These are phyloP conservation scores for Drosophila insularis DNA, from an alignment of 1,140 invertebrate genomes.

Conservation along the genomic window DNA sequence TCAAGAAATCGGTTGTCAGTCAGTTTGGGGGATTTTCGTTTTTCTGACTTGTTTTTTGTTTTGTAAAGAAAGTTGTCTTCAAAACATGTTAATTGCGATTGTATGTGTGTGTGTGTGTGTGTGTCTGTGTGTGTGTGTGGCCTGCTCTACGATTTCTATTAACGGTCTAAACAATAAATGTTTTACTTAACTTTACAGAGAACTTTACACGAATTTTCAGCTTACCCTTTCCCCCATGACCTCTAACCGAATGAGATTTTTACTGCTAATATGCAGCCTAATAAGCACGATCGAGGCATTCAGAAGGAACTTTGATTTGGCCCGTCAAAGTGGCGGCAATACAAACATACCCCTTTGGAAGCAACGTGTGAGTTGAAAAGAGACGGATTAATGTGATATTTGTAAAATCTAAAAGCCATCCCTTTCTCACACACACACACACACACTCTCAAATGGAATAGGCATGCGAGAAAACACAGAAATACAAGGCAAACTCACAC, in stretches of 20 bases:
- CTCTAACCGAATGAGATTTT: background rate
- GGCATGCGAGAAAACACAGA: conserved; percentile 91
- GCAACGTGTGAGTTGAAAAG: conserved; percentile 85
- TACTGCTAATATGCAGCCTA: conserved; percentile 25
- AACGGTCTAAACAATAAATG: conserved; percentile 15
- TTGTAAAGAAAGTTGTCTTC: conserved; percentile 65
- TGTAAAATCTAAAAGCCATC: no score
- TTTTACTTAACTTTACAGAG: background rate
- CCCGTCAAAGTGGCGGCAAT: conserved; percentile 55
- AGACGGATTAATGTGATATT: background rate
- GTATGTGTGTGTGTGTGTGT: conserved; percentile 6
- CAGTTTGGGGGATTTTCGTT: conserved; percentile 2
- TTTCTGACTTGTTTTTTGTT: background rate
- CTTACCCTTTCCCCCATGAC: background rate
- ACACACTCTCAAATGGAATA: no score
- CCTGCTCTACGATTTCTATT: conserved; percentile 45
- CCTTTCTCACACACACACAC: no score
- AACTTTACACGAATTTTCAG: no score
- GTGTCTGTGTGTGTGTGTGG: background rate
- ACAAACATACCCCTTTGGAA: conserved; percentile 90
- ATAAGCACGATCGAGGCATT: conserved; percentile 1
- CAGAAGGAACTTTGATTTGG: conserved; percentile 59
- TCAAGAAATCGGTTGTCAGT: conserved; percentile 29
- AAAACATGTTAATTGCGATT: conserved; percentile 71
- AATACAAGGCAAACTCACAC: conserved; percentile 95